Conservation (phyloP, 2,888 invertebrate species). For the Heteromyza rotundicornis region DNA sequence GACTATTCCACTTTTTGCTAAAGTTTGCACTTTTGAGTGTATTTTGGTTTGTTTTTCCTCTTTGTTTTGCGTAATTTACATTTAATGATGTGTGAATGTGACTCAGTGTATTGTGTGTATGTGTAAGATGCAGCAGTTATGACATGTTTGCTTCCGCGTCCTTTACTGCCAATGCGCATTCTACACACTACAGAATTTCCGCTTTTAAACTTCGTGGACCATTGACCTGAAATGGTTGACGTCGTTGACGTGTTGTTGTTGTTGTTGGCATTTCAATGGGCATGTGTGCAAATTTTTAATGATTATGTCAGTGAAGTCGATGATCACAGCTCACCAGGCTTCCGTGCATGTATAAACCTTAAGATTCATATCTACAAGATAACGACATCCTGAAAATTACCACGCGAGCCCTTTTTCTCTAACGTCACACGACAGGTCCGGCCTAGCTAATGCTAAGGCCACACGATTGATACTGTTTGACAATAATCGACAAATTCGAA, state of each 20-base stretch:
- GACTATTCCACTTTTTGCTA: too few relatives aligned
- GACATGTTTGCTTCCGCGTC: background rate
- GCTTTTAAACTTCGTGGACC: constrained; percentile 24
- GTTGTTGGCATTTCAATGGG: background rate
- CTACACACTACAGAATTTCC: background rate
- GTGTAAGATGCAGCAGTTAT: constrained; percentile 14
- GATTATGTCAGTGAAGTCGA: background rate
- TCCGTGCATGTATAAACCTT: too few relatives aligned
- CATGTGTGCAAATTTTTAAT: constrained; percentile 9
- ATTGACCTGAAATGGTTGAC: constrained; percentile 25
- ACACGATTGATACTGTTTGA: too few relatives aligned
- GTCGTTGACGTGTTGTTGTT: constrained; percentile 3
- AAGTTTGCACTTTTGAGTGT: background rate
- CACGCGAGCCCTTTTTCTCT: too few relatives aligned
- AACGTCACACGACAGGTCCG: too few relatives aligned
- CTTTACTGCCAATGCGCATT: background rate
- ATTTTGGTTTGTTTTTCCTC: constrained; percentile 14
- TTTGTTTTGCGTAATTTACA: constrained; percentile 23
- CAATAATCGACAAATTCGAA: too few relatives aligned
- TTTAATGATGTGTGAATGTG: constrained; percentile 27
- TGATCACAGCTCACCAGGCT: background rate
- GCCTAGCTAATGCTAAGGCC: too few relatives aligned
- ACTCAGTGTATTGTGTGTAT: constrained; percentile 1
- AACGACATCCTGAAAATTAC: too few relatives aligned
- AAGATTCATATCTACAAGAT: too few relatives aligned